These are phyloP conservation scores for Manis pentadactyla DNA, from an alignment of 2,797 vertebrate species.

Conservation along the genomic window DNA sequence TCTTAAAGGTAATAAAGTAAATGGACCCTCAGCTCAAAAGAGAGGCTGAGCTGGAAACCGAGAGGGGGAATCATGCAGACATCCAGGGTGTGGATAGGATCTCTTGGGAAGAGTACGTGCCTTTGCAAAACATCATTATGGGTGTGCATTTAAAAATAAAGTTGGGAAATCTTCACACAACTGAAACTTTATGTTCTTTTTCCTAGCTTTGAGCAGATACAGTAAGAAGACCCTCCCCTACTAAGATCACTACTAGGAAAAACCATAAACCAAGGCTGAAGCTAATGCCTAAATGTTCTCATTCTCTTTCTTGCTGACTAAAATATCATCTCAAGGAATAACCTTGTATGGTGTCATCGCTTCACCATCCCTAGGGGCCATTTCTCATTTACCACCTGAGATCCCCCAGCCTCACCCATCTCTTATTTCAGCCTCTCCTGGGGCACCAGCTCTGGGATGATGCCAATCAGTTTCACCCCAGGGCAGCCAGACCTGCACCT, in stretches of 20 bases:
- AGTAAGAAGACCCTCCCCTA: background rate
- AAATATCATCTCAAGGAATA: background rate
- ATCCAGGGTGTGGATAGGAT: background rate
- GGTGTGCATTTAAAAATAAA: background rate
- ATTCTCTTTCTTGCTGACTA: background rate
- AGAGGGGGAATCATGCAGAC: background rate
- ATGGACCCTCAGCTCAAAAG: background rate
- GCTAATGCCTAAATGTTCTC: background rate
- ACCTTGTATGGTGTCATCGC: background rate
- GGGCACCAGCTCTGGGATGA: background rate
- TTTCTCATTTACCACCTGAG: background rate
- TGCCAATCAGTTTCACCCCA: background rate
- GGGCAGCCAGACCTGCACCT: background rate
- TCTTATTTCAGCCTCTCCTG: background rate
- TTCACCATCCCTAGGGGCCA: background rate
- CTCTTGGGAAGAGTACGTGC: rapidly evolving
- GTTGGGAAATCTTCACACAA: background rate
- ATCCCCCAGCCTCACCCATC: background rate
- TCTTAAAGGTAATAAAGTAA: background rate
- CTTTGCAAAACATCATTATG: background rate
- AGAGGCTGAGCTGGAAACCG: background rate
- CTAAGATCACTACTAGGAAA: background rate
- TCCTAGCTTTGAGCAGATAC: background rate
- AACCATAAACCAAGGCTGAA: background rate
- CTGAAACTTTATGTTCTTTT: background rate